Evolutionary conservation across 53 echinoderm and acorn worm species (phyloP), one percentile per base, ranked within the genome.

Genomic region (Antedon mediterranea): DNA sequence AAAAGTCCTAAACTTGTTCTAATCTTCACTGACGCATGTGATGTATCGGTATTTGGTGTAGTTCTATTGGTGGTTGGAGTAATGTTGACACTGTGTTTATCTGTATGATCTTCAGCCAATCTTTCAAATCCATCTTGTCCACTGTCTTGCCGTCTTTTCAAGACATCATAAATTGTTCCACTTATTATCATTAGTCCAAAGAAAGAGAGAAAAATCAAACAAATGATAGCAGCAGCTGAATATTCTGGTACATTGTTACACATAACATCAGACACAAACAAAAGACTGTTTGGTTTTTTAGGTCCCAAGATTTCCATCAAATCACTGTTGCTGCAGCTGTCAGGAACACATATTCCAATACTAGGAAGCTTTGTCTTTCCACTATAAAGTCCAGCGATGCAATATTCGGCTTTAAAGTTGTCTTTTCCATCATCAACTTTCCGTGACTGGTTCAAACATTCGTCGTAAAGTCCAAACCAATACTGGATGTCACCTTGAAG

Each of bases 341-440:
- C 77, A 43, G 87, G 87, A 0, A 72, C 34, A 77, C 87, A 87
- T 23, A 87, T 57, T 57, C 87, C 87, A 81, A 83, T 79, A 30
- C 30, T 7, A 18, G 77, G 31, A 29, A 76, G 78, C 14, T 13
- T 2, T 57, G n/a, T 37, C 11, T 6, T 57, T 26, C 23, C 1
- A 7, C 13, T 57, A 15, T 8, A 18, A 6, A 57, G 14, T 57
- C 15, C 9, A 6, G 20, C 57, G 18, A 57, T 3, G 23, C 57
- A 57, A 18, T 57, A 57, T 23, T 15, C 9, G 3, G 57, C 57
- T 18, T 57, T 57, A 23, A 57, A 57, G 2, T 57, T 57, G 3
- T 57, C 57, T 57, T 23, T 13, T 18, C 20, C 20, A 18, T 23
- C 57, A 57, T 57, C 20, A 18, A 18, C 8, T 57, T 57, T 8